These are phyloP conservation scores for Rhinichthys osculus DNA, from an alignment of 2,797 vertebrate genomes.

Conservation along the genomic window DNA sequence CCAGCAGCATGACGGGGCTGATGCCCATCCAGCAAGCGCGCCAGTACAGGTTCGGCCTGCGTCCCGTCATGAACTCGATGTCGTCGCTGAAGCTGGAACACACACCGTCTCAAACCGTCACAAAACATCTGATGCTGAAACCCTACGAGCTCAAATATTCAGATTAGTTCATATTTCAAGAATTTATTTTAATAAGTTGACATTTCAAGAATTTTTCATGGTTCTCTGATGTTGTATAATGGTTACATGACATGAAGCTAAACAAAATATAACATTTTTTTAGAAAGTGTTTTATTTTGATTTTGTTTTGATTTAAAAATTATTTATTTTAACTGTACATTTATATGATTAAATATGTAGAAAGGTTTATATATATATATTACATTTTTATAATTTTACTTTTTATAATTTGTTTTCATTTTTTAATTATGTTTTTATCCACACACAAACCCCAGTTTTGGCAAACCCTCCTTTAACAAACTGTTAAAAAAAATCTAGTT, in stretches of 20 bases:
- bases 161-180: not conserved
- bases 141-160: not conserved
- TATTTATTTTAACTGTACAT: too few relatives aligned
- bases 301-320: too few relatives aligned
- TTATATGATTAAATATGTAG: too few relatives aligned
- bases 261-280: too few relatives aligned
- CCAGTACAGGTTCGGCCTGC: conserved; percentile 84
- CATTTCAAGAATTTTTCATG: too few relatives aligned
- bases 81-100: conserved; percentile 85
- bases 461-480: not conserved
- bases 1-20: conserved; percentile 85
- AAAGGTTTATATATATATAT: too few relatives aligned
- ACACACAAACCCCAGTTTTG: too few relatives aligned
- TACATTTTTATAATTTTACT: too few relatives aligned
- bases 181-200: too few relatives aligned
- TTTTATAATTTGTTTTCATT: too few relatives aligned
- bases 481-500: too few relatives aligned
- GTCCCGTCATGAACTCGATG: conserved; percentile 87
- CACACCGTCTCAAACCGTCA: not conserved
- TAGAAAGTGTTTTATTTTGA: too few relatives aligned
- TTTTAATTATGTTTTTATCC: not conserved
- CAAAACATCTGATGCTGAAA: not conserved
- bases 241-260: not conserved
- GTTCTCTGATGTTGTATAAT: not conserved
- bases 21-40: conserved; percentile 84